These are phyloP conservation scores for Hololepta plana DNA, from an alignment of 2,888 invertebrate genomes.

Conservation along the genomic window DNA sequence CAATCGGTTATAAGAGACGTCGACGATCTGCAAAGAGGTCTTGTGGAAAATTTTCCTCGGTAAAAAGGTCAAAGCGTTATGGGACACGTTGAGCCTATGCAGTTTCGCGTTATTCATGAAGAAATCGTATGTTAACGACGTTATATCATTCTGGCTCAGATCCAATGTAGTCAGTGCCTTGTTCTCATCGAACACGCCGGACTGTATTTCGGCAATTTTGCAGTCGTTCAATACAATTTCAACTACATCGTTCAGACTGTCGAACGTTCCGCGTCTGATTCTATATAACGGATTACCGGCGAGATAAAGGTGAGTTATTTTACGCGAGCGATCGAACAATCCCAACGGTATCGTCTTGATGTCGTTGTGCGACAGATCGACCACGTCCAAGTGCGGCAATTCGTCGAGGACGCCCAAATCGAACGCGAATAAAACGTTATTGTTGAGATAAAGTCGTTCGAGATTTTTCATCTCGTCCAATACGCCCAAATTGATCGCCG, in stretches of 20 bases:
- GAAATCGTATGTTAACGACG: constrained; percentile 2
- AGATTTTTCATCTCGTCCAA: constrained; percentile 11
- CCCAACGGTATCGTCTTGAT: constrained; percentile 10
- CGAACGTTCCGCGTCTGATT: constrained; percentile 9
- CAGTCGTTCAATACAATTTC: too few relatives aligned
- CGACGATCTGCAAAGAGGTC: constrained; percentile 10
- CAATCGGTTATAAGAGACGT: constrained; percentile 13
- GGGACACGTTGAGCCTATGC: constrained; percentile 11
- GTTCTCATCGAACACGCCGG: constrained; percentile 12
- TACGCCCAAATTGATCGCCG: constrained; percentile 10
- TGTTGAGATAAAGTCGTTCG: constrained; percentile 9
- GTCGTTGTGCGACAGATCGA: constrained; percentile 12
- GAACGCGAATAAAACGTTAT: constrained; percentile 10
- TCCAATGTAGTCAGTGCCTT: constrained; percentile 8
- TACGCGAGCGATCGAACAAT: constrained; percentile 11
- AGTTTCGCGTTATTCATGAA: constrained; percentile 6
- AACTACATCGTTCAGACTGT: constrained; percentile 8
- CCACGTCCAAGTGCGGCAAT: constrained; percentile 7
- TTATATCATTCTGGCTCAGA: constrained; percentile 10
- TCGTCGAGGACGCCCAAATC: constrained; percentile 12
- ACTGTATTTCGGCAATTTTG: constrained; percentile 8
- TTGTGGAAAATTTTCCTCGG: constrained; percentile 11
- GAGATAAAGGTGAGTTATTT: constrained; percentile 11
- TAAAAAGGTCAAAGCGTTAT: constrained; percentile 10
- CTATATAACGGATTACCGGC: constrained; percentile 8